phyloP scores from a whole-genome alignment of 2,113 vertebrate genomes.

The Leptobrachium ailaonicum region DNA sequence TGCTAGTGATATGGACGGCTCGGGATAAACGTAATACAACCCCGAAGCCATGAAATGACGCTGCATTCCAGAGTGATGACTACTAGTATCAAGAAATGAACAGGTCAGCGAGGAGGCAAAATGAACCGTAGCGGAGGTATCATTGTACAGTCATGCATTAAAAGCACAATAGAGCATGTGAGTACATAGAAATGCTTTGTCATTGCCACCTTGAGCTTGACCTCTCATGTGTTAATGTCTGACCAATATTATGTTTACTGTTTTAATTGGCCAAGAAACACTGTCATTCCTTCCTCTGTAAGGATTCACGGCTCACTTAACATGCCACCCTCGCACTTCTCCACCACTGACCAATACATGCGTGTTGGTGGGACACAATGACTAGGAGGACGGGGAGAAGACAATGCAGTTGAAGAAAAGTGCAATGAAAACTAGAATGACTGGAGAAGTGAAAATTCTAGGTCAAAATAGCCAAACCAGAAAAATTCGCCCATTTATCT shows the following conservation, averaged over 20 bases:
- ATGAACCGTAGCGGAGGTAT: not conserved
- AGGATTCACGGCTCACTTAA: not conserved
- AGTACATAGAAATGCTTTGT: not conserved
- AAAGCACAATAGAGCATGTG: not conserved
- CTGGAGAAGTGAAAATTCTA: too few species aligned
- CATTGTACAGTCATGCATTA: not conserved
- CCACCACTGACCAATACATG: too few species aligned
- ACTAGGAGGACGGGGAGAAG: too few species aligned
- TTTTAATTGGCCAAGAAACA: not conserved
- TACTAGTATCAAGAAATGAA: not conserved
- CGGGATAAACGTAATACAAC: not conserved
- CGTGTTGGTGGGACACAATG: too few species aligned
- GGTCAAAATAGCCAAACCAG: too few species aligned
- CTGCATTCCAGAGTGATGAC: not conserved
- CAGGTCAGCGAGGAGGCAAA: not conserved
- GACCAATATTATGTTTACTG: not conserved
- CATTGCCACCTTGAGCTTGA: not conserved
- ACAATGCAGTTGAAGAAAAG: too few species aligned
- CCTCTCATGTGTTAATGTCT: not conserved
- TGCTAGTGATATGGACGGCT: not conserved
- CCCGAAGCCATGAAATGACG: not conserved
- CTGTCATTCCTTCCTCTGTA: not conserved
- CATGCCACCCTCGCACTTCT: not conserved
- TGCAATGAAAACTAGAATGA: too few species aligned
- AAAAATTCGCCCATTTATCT: too few species aligned